phyloP scores from a whole-genome alignment of 2,797 vertebrate species.

The Holocentrus rufus region DNA sequence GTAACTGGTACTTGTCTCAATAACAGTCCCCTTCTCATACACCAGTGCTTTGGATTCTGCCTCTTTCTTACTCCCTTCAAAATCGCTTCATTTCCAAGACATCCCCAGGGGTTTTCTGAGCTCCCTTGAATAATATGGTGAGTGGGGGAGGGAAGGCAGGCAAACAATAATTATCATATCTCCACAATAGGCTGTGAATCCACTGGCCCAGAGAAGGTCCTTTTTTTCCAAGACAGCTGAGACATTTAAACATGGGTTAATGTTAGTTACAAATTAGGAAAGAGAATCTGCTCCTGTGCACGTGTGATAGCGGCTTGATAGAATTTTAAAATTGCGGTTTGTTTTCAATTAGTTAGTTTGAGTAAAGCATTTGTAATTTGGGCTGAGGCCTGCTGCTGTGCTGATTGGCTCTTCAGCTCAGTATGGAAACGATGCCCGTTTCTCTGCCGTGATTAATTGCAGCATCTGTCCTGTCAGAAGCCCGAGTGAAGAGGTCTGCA shows the following conservation, averaged over 20 bases:
- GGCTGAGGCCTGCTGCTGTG: constrained; percentile 52
- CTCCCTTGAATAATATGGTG: constrained; percentile 79
- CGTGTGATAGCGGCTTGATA: constrained; percentile 70
- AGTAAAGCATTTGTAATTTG: constrained; percentile 74
- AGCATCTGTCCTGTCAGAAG: constrained; percentile 99
- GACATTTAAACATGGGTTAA: constrained; percentile 67
- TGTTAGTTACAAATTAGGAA: constrained; percentile 70
- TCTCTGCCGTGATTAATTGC: constrained; percentile 97
- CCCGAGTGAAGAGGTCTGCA: constrained; percentile 93
- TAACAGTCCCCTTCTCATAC: constrained; percentile 77
- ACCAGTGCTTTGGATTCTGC: constrained; percentile 77
- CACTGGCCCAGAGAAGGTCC: constrained; percentile 68
- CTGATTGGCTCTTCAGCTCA: constrained; percentile 65
- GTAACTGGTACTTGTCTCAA: constrained; percentile 82
- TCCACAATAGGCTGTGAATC: constrained; percentile 82
- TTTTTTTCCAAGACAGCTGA: constrained; percentile 63
- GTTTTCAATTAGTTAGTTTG: constrained; percentile 79
- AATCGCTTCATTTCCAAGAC: constrained; percentile 82
- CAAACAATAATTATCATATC: constrained; percentile 88
- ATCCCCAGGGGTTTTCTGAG: constrained; percentile 77
- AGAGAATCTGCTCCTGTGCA: constrained; percentile 60
- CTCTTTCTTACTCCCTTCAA: constrained; percentile 78
- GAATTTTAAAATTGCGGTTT: constrained; percentile 73
- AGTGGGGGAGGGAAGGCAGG: constrained; percentile 79
- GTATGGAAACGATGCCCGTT: constrained; percentile 87